Conservation (phyloP, 2,797 vertebrate species). For the Moxostoma hubbsi region DNA sequence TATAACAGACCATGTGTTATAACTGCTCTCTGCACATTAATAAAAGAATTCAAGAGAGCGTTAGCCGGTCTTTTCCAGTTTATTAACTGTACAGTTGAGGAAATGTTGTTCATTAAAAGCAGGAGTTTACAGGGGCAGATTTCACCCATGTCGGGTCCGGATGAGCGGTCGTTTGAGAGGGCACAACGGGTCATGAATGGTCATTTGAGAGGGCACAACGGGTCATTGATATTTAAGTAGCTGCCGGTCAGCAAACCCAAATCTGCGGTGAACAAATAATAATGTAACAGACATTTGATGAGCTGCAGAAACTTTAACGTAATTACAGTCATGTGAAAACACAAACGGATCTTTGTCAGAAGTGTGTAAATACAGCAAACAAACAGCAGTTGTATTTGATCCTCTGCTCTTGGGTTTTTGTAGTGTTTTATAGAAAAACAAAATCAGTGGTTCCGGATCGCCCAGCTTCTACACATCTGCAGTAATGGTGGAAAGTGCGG, state of each 20-base stretch:
- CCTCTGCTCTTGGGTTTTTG: constrained; percentile 35
- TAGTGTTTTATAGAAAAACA: constrained; percentile 13
- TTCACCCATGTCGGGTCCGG: constrained; percentile 26
- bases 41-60: constrained; percentile 4
- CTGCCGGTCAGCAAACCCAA: constrained; percentile 13
- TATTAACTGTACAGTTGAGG: constrained; percentile 1
- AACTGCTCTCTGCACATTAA: constrained; percentile 40
- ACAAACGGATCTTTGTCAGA: constrained; percentile 42
- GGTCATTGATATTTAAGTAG: constrained; percentile 39
- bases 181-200: constrained; percentile 24
- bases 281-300: no score
- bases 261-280: no score
- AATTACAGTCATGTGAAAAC: constrained; percentile 30
- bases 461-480: constrained; percentile 6
- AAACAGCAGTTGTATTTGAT: constrained; percentile 28
- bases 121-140: constrained; percentile 28
- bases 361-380: constrained; percentile 36
- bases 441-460: constrained; percentile 46
- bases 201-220: background rate
- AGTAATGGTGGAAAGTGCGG: background rate
- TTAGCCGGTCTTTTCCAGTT: constrained; percentile 5
- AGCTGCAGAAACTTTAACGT: constrained; percentile 27
- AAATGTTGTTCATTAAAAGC: constrained; percentile 44
- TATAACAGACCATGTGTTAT: constrained; percentile 50
- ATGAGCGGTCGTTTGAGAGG: constrained; percentile 32